Evolutionary conservation across 2,797 vertebrate genomes (phyloP).

Genomic region (Oryzias dopingdopingensis): DNA sequence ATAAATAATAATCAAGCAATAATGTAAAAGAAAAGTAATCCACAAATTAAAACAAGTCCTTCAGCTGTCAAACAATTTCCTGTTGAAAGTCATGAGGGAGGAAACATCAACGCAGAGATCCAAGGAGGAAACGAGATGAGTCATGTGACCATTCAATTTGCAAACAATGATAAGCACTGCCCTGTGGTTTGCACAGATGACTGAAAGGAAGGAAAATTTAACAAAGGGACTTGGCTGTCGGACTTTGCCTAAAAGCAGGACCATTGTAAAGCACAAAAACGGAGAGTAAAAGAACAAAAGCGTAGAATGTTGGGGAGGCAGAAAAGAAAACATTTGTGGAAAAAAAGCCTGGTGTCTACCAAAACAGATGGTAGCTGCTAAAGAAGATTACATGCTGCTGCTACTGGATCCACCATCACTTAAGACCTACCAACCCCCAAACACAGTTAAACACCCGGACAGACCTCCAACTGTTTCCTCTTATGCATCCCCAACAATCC

Average conservation of each 20-base stretch:
- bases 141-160: constrained; percentile 28
- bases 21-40: neutral
- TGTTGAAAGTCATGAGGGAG: neutral
- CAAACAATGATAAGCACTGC: constrained; percentile 51
- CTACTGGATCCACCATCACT: constrained; percentile 47
- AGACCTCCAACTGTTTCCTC: constrained; percentile 37
- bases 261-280: constrained; percentile 20
- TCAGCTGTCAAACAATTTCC: constrained; percentile 15
- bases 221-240: constrained; percentile 51
- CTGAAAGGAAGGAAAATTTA: constrained; percentile 55
- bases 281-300: constrained; percentile 10
- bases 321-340: constrained; percentile 43
- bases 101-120: constrained; percentile 14
- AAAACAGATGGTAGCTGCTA: constrained; percentile 71
- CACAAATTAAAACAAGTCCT: constrained; percentile 27
- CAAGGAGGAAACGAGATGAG: constrained; percentile 33
- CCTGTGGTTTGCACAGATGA: constrained; percentile 44
- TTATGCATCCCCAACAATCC: constrained; percentile 16
- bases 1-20: neutral
- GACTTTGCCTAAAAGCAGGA: constrained; percentile 15
- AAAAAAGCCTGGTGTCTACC: constrained; percentile 45
- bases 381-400: constrained; percentile 70
- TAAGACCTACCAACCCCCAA: constrained; percentile 47
- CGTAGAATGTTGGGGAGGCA: constrained; percentile 1
- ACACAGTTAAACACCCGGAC: constrained; percentile 30